Conservation (phyloP, 2,113 vertebrate species). For the Equus przewalskii region DNA sequence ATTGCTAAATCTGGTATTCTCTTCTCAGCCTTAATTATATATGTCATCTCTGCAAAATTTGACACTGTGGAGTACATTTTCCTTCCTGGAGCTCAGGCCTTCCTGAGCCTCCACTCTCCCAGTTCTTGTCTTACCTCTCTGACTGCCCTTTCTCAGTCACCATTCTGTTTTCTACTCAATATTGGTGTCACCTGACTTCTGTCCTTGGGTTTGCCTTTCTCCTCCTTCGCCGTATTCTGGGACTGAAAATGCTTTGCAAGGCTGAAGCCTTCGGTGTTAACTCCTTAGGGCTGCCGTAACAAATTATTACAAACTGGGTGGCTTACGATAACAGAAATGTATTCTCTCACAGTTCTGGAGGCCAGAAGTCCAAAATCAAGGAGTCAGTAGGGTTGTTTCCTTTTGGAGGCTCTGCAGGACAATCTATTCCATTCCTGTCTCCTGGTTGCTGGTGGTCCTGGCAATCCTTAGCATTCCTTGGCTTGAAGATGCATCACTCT, state of each 20-base stretch:
- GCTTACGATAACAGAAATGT: neutral
- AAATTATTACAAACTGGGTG: neutral
- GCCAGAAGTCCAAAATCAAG: neutral
- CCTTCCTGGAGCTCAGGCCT: no score
- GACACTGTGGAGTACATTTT: neutral
- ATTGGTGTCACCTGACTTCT: neutral
- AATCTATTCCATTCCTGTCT: no score
- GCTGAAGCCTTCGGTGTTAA: neutral
- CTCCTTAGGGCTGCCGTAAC: neutral
- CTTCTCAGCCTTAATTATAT: neutral
- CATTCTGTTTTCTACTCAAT: neutral
- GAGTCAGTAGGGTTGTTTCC: neutral
- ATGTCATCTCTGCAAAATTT: constrained; percentile 29
- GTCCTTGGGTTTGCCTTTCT: neutral
- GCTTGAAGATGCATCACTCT: neutral
- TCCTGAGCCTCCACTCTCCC: neutral
- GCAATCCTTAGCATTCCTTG: neutral
- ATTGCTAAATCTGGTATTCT: neutral
- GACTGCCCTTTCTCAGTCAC: neutral
- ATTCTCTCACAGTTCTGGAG: neutral
- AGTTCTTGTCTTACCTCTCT: neutral
- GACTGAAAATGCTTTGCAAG: neutral
- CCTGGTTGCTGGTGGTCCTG: neutral
- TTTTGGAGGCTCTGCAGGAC: neutral
- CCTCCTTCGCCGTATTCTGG: neutral